phyloP scores from a whole-genome alignment of 2,113 vertebrate species.

The Cnemophilus loriae region DNA sequence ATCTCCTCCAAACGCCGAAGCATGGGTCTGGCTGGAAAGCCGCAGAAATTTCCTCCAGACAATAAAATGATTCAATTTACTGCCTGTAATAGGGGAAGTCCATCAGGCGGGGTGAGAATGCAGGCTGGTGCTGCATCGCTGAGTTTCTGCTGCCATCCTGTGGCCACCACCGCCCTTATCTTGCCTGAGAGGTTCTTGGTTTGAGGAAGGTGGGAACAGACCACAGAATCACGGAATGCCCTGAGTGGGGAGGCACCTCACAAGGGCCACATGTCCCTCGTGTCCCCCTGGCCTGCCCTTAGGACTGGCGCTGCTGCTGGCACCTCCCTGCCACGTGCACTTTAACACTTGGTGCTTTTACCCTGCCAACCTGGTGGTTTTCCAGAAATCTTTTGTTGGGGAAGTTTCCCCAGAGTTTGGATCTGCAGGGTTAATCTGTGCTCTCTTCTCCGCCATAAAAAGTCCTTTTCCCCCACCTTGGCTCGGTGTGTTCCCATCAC shows the following conservation, averaged over 20 bases:
- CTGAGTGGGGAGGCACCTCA: rapidly evolving
- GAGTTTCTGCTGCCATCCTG: slow-evolving; percentile 69
- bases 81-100: not conserved
- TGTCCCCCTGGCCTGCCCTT: not conserved
- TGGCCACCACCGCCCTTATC: not conserved
- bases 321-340: rapidly evolving
- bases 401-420: not conserved
- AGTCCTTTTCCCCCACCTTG: rapidly evolving
- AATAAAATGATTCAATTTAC: not conserved
- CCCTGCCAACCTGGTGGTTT: too few species aligned
- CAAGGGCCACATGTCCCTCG: too few species aligned
- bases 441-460: not conserved
- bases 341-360: rapidly evolving
- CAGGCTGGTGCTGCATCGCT: not conserved
- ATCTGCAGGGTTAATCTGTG: not conserved
- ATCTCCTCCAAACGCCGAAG: not conserved
- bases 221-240: rapidly evolving
- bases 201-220: not conserved
- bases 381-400: not conserved
- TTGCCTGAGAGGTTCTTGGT: not conserved
- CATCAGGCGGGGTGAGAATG: rapidly evolving
- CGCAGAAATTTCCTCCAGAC: slow-evolving; percentile 1
- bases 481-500: rapidly evolving
- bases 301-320: not conserved
- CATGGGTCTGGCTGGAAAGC: not conserved